Percentiles rank a stretch among this genome's conserved stretches.
These are phyloP conservation scores for Megaceryle torquata DNA, from an alignment of 2,113 vertebrate genomes.

Conservation along the genomic window DNA sequence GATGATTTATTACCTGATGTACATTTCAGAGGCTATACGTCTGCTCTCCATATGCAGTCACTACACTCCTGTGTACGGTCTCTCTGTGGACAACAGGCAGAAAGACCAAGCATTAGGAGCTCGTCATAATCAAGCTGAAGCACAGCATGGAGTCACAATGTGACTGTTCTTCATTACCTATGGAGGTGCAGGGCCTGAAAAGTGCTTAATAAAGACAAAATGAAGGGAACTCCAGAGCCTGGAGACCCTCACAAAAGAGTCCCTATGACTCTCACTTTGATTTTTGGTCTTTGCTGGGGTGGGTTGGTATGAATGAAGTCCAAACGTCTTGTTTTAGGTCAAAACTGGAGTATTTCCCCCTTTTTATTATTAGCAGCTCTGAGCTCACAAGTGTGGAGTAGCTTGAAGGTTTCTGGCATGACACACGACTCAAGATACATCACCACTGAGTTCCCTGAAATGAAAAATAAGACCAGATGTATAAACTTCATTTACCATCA, in stretches of 20 bases:
- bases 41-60: not conserved
- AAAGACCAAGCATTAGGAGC: not conserved
- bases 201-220: not conserved
- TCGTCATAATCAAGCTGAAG: not conserved
- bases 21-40: not conserved
- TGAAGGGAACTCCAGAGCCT: not conserved
- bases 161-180: not conserved
- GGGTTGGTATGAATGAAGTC: not conserved
- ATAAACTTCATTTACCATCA: not conserved
- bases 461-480: not conserved
- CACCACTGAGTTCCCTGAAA: not conserved
- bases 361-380: not conserved
- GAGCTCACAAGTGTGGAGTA: not conserved
- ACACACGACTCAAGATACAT: not conserved
- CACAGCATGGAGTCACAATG: rapidly evolving
- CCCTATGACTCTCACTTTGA: not conserved
- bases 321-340: not conserved
- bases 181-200: not conserved
- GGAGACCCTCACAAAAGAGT: not conserved
- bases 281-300: not conserved
- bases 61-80: not conserved
- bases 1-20: not conserved
- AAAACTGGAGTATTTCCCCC: not conserved
- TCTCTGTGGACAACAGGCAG: not conserved
- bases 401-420: not conserved